These are phyloP conservation scores for Neosilurus mollespiculum DNA, from an alignment of 2,797 vertebrate genomes.

Conservation along the genomic window DNA sequence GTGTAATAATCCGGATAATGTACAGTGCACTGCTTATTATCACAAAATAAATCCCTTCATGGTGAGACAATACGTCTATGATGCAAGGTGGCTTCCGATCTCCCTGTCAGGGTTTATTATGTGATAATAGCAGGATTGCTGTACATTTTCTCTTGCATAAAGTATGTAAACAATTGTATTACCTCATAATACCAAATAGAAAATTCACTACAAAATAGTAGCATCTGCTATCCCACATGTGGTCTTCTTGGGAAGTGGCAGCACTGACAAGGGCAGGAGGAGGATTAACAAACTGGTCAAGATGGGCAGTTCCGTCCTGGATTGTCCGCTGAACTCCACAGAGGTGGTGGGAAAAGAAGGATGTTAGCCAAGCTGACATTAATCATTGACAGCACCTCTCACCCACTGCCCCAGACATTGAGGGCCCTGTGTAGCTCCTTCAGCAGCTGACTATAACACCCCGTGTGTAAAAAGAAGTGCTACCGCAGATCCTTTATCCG, in stretches of 20 bases:
- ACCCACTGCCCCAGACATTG: background rate
- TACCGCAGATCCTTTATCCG: too few species aligned
- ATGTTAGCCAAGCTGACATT: background rate
- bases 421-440: background rate
- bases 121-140: too few species aligned
- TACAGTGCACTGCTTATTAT: too few species aligned
- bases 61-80: too few species aligned
- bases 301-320: background rate
- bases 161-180: background rate
- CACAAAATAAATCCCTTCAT: too few species aligned
- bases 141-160: too few species aligned
- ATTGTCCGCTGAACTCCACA: background rate
- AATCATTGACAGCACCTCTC: background rate
- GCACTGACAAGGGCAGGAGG: too few species aligned
- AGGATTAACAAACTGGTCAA: background rate
- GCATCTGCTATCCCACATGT: too few species aligned
- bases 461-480: background rate
- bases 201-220: background rate
- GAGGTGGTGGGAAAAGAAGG: background rate
- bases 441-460: background rate
- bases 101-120: too few species aligned
- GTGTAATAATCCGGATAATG: too few species aligned
- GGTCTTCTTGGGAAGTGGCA: too few species aligned
- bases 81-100: too few species aligned
- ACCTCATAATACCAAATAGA: background rate